Base-by-base conservation (phyloP, 2,113 vertebrate genomes). In the Larimichthys crocea region DNA sequence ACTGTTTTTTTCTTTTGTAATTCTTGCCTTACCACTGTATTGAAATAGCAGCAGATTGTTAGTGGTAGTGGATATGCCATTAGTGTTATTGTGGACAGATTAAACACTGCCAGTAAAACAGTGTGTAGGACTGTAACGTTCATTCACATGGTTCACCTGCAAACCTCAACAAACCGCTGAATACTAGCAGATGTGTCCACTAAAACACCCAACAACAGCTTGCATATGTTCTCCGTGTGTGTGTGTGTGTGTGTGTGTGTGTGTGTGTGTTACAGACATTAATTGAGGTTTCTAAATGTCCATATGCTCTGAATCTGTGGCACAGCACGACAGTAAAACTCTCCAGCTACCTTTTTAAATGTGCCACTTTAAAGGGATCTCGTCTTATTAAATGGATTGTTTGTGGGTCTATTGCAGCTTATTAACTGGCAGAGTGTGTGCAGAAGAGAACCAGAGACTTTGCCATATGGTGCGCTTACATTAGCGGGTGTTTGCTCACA, bases 161-260 rank as follows among this genome's bases (percentile, higher is more conserved):
- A 70, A 69, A 86, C 44, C 71, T 44, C 75, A 84, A 79, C 77
- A 80, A 82, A 81, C 85, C 88, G 65, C 88, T 83, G 71, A 92
- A 76, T 50, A 71, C 71, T 69, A 71, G 74, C 84, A 86, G 77
- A 85, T 87, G 77, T 67, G 55, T 52, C 42, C 46, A 11, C 59
- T 59, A 10, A 66, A 81, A 78, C 60, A 24, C 59, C 26, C 31
- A 50, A 40, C 55, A 66, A 67, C 79, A 55, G 60, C 79, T 75
- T 48, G 35, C 65, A 53, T 31, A 44, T 74, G 67, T 53, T 40
- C 35, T n/a, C n/a, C n/a, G n/a, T n/a, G n/a, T 61, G 14, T 69
- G 78, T 46, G 53, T 15, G 49, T 17, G 17, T 55, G 16, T 55
- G 11, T 56, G 65, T 61, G 14, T 69, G 75, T 29, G 53, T 15